Conservation (phyloP, 2,797 vertebrate genomes). For the Rachycentron canadum region DNA sequence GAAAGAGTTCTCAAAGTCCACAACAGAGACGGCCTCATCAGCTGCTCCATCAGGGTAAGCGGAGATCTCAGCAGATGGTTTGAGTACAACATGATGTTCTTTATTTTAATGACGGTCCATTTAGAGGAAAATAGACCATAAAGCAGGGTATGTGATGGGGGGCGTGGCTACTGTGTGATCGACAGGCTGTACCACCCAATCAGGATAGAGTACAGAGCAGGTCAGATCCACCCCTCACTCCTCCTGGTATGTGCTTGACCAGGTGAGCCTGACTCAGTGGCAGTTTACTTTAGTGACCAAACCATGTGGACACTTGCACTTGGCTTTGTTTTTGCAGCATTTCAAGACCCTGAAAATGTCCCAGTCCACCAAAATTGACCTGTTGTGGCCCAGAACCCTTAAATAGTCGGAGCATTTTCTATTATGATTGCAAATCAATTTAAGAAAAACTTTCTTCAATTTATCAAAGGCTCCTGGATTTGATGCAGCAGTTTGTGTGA, state of each 20-base stretch:
- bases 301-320: background rate
- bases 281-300: background rate
- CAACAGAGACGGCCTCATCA: constrained; percentile 95
- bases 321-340: constrained; percentile 7
- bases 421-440: constrained; percentile 31
- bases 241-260: too few relatives aligned
- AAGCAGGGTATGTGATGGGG: too few relatives aligned
- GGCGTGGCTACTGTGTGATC: too few relatives aligned
- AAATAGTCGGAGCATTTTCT: constrained; percentile 39
- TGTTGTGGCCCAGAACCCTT: constrained; percentile 7
- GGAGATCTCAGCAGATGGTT: background rate
- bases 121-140: too few relatives aligned
- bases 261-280: too few relatives aligned
- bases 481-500: constrained; percentile 7
- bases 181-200: too few relatives aligned
- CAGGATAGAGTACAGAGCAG: too few relatives aligned
- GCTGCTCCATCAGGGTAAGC: constrained; percentile 95
- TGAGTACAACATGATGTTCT: too few relatives aligned
- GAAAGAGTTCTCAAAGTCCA: constrained; percentile 95
- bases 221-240: too few relatives aligned
- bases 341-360: constrained; percentile 18
- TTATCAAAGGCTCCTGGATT: constrained; percentile 16
- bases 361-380: constrained; percentile 24
- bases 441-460: constrained; percentile 12
- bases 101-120: too few relatives aligned